phyloP scores from a whole-genome alignment of 2,888 invertebrate species.

The Pterobdella sp. region DNA sequence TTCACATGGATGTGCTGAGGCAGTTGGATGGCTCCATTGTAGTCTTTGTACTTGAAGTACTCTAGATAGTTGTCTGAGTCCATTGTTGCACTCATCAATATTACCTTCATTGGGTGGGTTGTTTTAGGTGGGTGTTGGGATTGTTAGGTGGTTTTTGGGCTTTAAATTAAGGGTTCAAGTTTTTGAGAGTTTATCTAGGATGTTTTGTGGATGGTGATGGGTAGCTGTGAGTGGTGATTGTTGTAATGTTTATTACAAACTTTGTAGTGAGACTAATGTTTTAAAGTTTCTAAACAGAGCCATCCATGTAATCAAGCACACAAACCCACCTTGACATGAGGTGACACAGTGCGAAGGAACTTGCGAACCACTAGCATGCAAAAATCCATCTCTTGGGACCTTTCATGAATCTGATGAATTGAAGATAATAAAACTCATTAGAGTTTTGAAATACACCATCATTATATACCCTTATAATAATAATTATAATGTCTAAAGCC shows the following conservation, averaged over 20 bases:
- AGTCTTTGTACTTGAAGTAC: conserved; percentile 58
- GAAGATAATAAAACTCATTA: too few species aligned
- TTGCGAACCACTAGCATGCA: conserved; percentile 72
- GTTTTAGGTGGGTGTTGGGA: conserved; percentile 40
- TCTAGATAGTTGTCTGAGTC: conserved; percentile 64
- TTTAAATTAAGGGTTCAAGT: too few species aligned
- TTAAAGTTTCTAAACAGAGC: not conserved
- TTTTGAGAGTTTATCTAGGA: conserved; percentile 40
- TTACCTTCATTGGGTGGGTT: conserved; percentile 54
- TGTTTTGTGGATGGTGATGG: not conserved
- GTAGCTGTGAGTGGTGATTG: conserved; percentile 1
- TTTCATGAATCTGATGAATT: conserved; percentile 88
- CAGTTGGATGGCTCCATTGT: conserved; percentile 29
- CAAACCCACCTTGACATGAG: conserved; percentile 57
- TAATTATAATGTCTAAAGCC: too few species aligned
- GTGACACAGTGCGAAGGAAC: conserved; percentile 63
- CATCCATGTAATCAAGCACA: not conserved
- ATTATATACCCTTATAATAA: too few species aligned
- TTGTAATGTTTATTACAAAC: not conserved
- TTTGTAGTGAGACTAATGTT: not conserved
- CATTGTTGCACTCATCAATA: conserved; percentile 91
- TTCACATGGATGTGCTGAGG: conserved; percentile 43
- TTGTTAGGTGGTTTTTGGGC: too few species aligned
- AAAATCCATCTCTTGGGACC: conserved; percentile 86
- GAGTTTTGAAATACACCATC: too few species aligned